Percentiles rank a stretch among this genome's conserved stretches.
These are phyloP conservation scores for Semicossyphus pulcher DNA, from an alignment of 2,113 vertebrate species.

Conservation along the genomic window DNA sequence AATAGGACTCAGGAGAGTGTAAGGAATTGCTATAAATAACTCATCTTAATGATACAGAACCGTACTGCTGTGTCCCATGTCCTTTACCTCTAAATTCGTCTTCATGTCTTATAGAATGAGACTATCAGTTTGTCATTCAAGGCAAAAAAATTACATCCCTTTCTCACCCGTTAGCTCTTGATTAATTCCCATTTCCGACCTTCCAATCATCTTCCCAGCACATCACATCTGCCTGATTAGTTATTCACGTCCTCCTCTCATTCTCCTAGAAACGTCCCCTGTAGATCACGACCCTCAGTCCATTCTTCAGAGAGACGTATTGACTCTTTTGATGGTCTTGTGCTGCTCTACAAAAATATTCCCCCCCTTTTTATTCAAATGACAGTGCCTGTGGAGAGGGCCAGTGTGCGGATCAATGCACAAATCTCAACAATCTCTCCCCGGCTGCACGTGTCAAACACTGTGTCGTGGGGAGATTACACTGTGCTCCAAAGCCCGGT, in stretches of 20 bases:
- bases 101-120: conserved; percentile 17
- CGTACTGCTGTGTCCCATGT: conserved; percentile 2
- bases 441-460: conserved; percentile 66
- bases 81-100: conserved; percentile 33
- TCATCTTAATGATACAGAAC: conserved; percentile 17
- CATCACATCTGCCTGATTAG: conserved; percentile 46
- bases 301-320: conserved; percentile 48
- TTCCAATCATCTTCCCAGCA: conserved; percentile 27
- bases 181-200: conserved; percentile 54
- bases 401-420: conserved; percentile 69
- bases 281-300: conserved; percentile 45
- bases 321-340: conserved; percentile 67
- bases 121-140: conserved; percentile 38
- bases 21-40: conserved; percentile 32
- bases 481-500: conserved; percentile 13
- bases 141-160: conserved; percentile 32
- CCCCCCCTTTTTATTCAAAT: conserved; percentile 75
- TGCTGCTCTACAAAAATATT: conserved; percentile 56
- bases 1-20: conserved; percentile 6
- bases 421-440: conserved; percentile 72
- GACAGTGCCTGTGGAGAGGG: conserved; percentile 48
- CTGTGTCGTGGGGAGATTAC: conserved; percentile 49
- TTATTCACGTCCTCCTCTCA: conserved; percentile 53
- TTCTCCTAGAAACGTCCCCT: conserved; percentile 54
- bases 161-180: conserved; percentile 33